Base-by-base conservation (phyloP, 2,797 vertebrate species). In the Acrossocheilus fasciatus region DNA sequence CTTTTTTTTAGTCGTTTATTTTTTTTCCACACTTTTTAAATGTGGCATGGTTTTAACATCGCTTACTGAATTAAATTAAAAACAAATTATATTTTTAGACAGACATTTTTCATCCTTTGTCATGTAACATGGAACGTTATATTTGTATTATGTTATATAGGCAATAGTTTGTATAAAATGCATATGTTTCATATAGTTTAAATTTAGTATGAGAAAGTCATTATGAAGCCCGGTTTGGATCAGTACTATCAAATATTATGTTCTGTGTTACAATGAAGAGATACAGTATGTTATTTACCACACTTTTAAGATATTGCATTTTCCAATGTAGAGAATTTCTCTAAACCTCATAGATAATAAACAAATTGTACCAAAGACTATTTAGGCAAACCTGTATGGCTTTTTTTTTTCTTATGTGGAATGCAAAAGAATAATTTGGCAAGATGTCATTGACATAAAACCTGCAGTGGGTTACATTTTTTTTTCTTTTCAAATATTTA, bases 291-390 rank as follows among this genome's bases (percentile, higher is more conserved):
- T 72, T 81, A 54, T 69, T 80, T 80, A 52, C 77, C 82, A 87
- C 84, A 73, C 52, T 89, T 84, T 83, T 39, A 77, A 81, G 20
- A 72, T 76, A 77, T 87, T 90, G 90, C 91, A 91, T 92, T 91
- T 92, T 91, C 89, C 91, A 90, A 82, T 70, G 43, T 86, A 84
- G 30, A 87, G 72, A n/a, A 74, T 70, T 59, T 74, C 77, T 84
- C 73, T 69, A 88, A 78, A 85, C 79, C 66, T 86, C 74, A 80
- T 83, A 85, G 81, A 87, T 47, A n/a, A 88, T 77, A 82, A 92
- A 88, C 90, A 91, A 91, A 92, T 89, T 92, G 91, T 91, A 91
- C 91, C 91, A 74, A 64, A 64, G 52, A 50, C 6, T 26, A 7
- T 43, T 78, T n/a, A 26, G 36, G 20, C 57, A 64, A 80, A 64